Evolutionary conservation across 2,113 vertebrate genomes (phyloP), one percentile per base, ranked within the genome.

Genomic region (Lathamus discolor): DNA sequence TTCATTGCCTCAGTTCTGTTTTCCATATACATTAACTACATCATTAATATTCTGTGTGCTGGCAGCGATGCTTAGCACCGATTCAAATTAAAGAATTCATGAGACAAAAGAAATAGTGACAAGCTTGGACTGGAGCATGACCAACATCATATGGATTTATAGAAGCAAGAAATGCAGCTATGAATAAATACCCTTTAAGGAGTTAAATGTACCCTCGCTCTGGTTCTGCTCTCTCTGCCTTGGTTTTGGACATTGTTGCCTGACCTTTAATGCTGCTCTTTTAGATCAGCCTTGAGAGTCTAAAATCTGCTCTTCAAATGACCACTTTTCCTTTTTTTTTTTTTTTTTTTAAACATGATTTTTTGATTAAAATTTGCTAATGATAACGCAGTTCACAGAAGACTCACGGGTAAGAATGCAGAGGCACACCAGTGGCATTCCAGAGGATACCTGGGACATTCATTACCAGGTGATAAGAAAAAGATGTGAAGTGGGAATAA

Each of bases 1-100:
- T 89, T 37, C 55, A 95, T 93, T 82, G 73, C 83, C 80, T 94
- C 62, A 88, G 66, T 91, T 96, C 92, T 77, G 59, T 91, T 90
- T 94, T 89, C 74, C 3, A 0, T 31, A 19, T 87, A 48, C 51
- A 88, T 91, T 89, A 95, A 85, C 61, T 63, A 94, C 1, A 11
- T 91, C 90, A 94, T 91, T 94, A 86, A 76, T 76, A 51, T 92
- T 54, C 31, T 59, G 62, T 84, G 55, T 73, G 70, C 84, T 88
- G 52, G 82, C 49, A 95, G 79, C 90, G 89, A 48, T 67, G 55
- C 54, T 92, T 70, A 79, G 37, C 77, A 90, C 82, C 91, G 75
- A 79, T 68, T 63, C 61, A 86, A 90, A 91, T 88, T 90, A 85
- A 92, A 79, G 33, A 93, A 86, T 76, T 59, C 19, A 17, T 76